A percentile compares a stretch with the other conserved stretches of the same genome.
phyloP scores from a whole-genome alignment of 2,888 invertebrate species.

The Cerceris rybyensis region DNA sequence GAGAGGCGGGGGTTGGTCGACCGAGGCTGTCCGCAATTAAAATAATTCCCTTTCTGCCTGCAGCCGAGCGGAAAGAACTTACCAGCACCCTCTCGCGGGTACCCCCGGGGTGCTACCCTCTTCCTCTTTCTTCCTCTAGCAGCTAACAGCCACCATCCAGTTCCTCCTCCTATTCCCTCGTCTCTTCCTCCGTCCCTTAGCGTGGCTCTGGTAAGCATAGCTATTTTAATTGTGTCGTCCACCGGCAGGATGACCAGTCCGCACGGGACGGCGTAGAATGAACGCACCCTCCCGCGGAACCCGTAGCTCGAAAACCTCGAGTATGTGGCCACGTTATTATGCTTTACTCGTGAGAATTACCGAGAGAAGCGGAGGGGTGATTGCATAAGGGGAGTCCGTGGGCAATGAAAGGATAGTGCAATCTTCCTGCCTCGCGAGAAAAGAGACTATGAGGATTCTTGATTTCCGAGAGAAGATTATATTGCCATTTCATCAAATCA shows the following conservation, averaged over 20 bases:
- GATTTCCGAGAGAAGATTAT: conserved; percentile 14
- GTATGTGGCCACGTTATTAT: conserved; percentile 75
- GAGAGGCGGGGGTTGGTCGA: conserved; percentile 75
- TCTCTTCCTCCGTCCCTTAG: conserved; percentile 53
- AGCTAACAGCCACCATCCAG: conserved; percentile 27
- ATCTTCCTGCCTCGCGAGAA: conserved; percentile 40
- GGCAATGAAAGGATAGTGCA: conserved; percentile 49
- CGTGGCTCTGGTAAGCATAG: conserved; percentile 76
- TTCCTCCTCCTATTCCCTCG: conserved; percentile 47
- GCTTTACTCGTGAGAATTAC: conserved; percentile 75
- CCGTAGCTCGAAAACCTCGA: conserved; percentile 66
- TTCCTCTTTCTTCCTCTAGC: conserved; percentile 54
- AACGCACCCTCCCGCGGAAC: conserved; percentile 61
- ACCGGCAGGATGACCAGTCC: conserved; percentile 74
- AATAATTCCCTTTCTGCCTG: conserved; percentile 82
- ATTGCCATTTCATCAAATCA: background rate
- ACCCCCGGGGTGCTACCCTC: conserved; percentile 68
- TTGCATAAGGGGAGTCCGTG: conserved; percentile 57
- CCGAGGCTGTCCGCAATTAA: conserved; percentile 82
- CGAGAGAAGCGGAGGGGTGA: conserved; percentile 49
- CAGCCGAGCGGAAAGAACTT: conserved; percentile 82
- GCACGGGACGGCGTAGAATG: conserved; percentile 71
- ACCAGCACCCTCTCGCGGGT: conserved; percentile 78
- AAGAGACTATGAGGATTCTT: conserved; percentile 24
- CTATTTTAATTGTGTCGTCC: conserved; percentile 82